Conservation (phyloP, 2,888 invertebrate genomes). For the Pandemis cinnamomeana region DNA sequence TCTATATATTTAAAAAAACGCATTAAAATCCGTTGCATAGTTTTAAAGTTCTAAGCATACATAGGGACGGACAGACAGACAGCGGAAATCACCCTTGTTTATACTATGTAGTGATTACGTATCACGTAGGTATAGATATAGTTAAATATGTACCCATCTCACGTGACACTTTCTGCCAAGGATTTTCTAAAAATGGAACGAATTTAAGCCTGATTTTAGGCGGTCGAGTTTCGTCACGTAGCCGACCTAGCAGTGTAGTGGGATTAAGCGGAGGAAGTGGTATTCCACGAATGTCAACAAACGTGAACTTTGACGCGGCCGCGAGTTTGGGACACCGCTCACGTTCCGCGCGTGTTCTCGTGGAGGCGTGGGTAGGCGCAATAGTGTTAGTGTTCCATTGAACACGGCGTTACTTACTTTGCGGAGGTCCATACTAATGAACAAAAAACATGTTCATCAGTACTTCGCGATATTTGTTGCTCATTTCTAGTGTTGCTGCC, state of each 20-base stretch:
- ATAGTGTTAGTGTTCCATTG: too few species aligned
- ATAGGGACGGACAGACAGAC: too few species aligned
- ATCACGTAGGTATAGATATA: not conserved
- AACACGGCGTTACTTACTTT: too few species aligned
- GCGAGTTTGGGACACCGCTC: conserved; percentile 13
- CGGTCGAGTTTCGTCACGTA: not conserved
- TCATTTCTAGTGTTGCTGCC: too few species aligned
- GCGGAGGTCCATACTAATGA: too few species aligned
- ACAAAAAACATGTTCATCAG: too few species aligned
- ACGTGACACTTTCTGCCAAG: conserved; percentile 1
- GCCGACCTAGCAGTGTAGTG: not conserved
- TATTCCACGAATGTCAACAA: conserved; percentile 32
- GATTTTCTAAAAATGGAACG: not conserved
- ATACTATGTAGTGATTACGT: too few species aligned
- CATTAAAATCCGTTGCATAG: too few species aligned
- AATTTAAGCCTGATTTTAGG: conserved; percentile 4
- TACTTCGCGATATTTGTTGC: too few species aligned
- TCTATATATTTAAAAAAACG: too few species aligned
- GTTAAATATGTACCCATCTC: not conserved
- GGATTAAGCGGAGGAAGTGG: conserved; percentile 16
- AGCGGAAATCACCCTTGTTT: too few species aligned
- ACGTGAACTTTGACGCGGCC: conserved; percentile 18
- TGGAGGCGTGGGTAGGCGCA: not conserved
- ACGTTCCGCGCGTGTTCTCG: conserved; percentile 7
- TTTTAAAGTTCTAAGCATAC: too few species aligned